Evolutionary conservation across 2,888 invertebrate species (phyloP), one percentile per base, ranked within the genome.

Genomic region (Cecidostiba fungosa): DNA sequence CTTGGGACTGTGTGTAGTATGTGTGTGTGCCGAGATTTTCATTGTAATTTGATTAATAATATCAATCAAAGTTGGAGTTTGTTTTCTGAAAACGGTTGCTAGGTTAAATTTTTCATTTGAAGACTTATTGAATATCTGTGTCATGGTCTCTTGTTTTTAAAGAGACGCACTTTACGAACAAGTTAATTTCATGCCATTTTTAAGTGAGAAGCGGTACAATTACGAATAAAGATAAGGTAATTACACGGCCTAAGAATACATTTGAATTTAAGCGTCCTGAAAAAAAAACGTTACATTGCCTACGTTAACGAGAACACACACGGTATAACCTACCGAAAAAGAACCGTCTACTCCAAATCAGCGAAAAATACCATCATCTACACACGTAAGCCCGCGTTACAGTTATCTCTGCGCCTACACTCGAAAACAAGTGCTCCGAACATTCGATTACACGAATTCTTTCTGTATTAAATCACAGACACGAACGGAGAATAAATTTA

Each of bases 401-500:
- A 66, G 66, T 66, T 66, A 66, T 59, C 19, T 59, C 54, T 59
- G n/a, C 43, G 12, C 23, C n/a, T 43, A 43, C 72, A n/a, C 23
- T 10, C 72, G 23, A 39, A 39, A 43, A 47, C 54, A 19, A 62
- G 23, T 16, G 26, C 5, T n/a, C 12, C 39, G 54, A 72, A 54
- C 72, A 36, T 26, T 26, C 39, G 66, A 69, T 50, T 36, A 26
- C 82, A 16, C 32, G 36, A 50, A 66, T 50, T 69, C 50, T 29
- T 29, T 23, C n/a, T 10, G 72, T 26, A 26, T 50, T 69, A 10
- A 66, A 66, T 81, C 66, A 10, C 43, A 16, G 26, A 72, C n/a
- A 72, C 66, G 66, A 29, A 32, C 54, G 26, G 2, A 5, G 84
- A 43, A 84, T 84, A 84, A 79, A 84, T 84, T 84, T 84, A 79